Conservation (phyloP, 2,113 vertebrate genomes). For the Phasianus colchicus region DNA sequence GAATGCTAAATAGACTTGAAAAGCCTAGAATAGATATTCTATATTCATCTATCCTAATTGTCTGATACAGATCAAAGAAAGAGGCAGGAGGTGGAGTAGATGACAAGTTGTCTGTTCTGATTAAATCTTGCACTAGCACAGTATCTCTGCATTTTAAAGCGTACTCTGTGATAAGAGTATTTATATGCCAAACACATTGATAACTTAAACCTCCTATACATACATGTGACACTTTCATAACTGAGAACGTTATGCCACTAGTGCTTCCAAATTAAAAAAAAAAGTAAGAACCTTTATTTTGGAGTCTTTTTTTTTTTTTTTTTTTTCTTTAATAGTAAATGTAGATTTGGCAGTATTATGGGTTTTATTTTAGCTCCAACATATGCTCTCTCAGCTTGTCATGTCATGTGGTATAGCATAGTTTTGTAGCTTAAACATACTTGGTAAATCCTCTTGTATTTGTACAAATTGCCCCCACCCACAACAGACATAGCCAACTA, state of each 20-base stretch:
- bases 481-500: not conserved
- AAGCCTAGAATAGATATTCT: not conserved
- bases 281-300: not conserved
- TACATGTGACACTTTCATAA: not conserved
- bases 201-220: not conserved
- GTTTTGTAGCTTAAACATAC: constrained; percentile 23
- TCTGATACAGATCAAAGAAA: not conserved
- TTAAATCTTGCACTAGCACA: not conserved
- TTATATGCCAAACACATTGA: not conserved
- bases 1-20: not conserved
- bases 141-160: not conserved
- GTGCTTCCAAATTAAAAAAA: not conserved
- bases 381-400: not conserved
- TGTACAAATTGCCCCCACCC: not conserved
- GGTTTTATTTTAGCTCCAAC: not conserved
- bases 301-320: too few species aligned
- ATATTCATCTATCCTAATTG: rapidly evolving
- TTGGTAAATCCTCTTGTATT: not conserved
- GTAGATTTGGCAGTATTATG: not conserved
- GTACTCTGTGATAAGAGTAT: not conserved
- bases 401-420: not conserved
- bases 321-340: not conserved
- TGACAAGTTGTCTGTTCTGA: not conserved
- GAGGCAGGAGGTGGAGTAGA: not conserved
- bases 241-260: not conserved